Base-by-base conservation (phyloP, 2,113 vertebrate species). In the Anthoscopus minutus region DNA sequence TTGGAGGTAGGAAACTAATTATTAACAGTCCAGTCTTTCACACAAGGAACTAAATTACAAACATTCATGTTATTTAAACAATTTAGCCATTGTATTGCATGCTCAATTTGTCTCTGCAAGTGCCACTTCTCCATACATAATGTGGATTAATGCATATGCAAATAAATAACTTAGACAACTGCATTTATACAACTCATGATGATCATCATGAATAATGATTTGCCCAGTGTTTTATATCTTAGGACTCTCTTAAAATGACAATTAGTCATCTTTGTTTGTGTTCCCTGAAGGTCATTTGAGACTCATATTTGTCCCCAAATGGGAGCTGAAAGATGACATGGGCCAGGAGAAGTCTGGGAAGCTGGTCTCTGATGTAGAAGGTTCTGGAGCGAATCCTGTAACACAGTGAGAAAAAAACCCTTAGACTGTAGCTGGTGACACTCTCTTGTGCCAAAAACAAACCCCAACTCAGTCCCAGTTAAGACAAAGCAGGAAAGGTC, bases 1-100 rank as follows among this genome's bases (percentile, higher is more conserved):
- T 89, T 91, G 77, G 93, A 97, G 86, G 92, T 93, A 95, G 69
- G 61, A 84, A 95, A 87, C 77, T 78, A 96, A 97, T 95, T 93
- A 95, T 95, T 94, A 91, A 76, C 77, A 96, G 40, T 86, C 57
- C 48, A 71, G 81, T 79, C 73, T 94, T 92, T 86, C 86, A 91
- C 57, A 69, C 23, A 89, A 81, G 65, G 86, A 97, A 57, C 48
- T 17, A 57, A 92, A 89, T 72, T 57, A 92, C 88, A 96, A 96
- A 96, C 81, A 89, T 85, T 91, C 60, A 27, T 69, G 86, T 94
- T 96, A 72, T 89, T 95, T 94, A 94, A 95, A 95, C 92, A 94
- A 84, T 90, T 94, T 93, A 93, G 48, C 71, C 61, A 86, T 89
- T 94, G 92, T 81, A 67, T 56, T 78, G 83, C 83, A 92, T 92